phyloP scores from a whole-genome alignment of 2,888 invertebrate genomes.

The Drosophila flavopinicola region DNA sequence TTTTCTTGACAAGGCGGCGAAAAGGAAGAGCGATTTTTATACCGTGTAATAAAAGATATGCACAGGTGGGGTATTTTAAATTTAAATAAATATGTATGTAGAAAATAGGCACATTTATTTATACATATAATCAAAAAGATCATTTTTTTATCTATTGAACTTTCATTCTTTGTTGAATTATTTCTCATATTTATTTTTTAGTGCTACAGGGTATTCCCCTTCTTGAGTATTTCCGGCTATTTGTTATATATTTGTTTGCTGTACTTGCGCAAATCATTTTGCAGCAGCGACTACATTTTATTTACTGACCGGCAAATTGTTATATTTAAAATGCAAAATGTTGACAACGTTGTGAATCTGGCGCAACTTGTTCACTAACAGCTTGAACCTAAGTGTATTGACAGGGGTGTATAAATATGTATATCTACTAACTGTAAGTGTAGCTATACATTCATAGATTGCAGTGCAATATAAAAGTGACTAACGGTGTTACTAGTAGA shows the following conservation, averaged over 20 bases:
- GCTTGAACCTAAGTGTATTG: slow-evolving; percentile 10
- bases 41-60: not conserved
- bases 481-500: too few relatives aligned
- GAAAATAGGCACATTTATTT: too few relatives aligned
- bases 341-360: slow-evolving; percentile 31
- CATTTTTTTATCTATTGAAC: too few relatives aligned
- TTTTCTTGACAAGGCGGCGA: slow-evolving; percentile 17
- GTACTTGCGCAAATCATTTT: slow-evolving; percentile 32
- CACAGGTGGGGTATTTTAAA: not conserved
- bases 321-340: slow-evolving; percentile 62
- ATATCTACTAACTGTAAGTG: too few relatives aligned
- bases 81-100: too few relatives aligned
- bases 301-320: slow-evolving; percentile 47
- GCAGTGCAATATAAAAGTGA: not conserved
- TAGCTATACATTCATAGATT: not conserved
- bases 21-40: slow-evolving; percentile 34
- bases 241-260: slow-evolving; percentile 23
- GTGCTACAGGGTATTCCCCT: not conserved
- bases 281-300: slow-evolving; percentile 24
- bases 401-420: not conserved
- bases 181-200: too few relatives aligned
- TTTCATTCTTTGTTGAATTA: too few relatives aligned
- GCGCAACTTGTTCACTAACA: slow-evolving; percentile 4
- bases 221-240: not conserved
- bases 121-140: too few relatives aligned